Evolutionary conservation across 2,113 vertebrate genomes (phyloP).

Genomic region (Scolopax mira): DNA sequence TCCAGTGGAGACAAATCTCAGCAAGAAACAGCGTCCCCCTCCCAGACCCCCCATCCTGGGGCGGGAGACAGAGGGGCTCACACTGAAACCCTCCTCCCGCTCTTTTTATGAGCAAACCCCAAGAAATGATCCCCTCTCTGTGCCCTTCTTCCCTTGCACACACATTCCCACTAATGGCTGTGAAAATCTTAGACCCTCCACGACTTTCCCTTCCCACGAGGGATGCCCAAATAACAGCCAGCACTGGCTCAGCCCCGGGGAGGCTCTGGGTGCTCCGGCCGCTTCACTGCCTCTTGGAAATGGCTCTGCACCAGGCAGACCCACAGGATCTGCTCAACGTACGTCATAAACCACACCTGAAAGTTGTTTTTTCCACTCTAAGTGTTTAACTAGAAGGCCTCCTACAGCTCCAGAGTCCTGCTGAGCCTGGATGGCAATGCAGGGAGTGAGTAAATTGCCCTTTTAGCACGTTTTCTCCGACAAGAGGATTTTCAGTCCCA

Average conservation of each 20-base stretch:
- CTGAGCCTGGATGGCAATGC: slow-evolving; percentile 60
- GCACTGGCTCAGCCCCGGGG: neutral
- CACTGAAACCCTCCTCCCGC: neutral
- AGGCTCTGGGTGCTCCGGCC: neutral
- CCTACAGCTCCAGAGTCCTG: slow-evolving; percentile 62
- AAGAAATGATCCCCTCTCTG: neutral
- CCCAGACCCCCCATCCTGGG: neutral
- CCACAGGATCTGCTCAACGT: neutral
- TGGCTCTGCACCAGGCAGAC: neutral
- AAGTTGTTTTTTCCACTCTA: slow-evolving; percentile 70
- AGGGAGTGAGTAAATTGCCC: slow-evolving; percentile 71
- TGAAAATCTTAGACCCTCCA: neutral
- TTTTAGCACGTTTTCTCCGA: slow-evolving; percentile 69
- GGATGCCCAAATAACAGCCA: neutral
- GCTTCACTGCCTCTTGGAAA: neutral
- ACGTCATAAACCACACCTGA: slow-evolving; percentile 48
- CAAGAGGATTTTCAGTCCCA: slow-evolving; percentile 43
- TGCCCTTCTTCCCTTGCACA: neutral
- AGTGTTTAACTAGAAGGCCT: slow-evolving; percentile 65
- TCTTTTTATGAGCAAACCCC: neutral
- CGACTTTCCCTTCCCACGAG: neutral
- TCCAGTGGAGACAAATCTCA: neutral
- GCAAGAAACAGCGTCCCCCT: neutral
- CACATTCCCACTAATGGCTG: neutral
- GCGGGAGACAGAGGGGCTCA: neutral